A percentile compares a stretch with the other conserved stretches of the same genome.
These are phyloP conservation scores for Neopelma chrysocephalum DNA, from an alignment of 2,797 vertebrate genomes.

Conservation along the genomic window DNA sequence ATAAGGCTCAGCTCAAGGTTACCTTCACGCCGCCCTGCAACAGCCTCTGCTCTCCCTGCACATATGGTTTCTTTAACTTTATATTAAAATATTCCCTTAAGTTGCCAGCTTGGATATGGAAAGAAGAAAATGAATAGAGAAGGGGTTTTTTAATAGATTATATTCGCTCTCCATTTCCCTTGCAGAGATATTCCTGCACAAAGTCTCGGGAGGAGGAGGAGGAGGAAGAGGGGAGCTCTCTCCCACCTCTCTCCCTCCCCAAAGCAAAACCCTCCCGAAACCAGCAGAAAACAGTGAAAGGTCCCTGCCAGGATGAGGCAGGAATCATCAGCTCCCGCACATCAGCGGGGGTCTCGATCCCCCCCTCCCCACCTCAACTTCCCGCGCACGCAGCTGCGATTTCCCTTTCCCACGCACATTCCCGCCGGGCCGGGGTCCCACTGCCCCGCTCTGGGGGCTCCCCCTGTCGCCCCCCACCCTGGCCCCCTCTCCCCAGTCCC, in stretches of 20 bases:
- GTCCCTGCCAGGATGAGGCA: not conserved
- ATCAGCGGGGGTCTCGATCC: not conserved
- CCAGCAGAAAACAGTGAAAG: not conserved
- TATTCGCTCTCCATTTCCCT: not conserved
- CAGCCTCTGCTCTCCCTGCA: not conserved
- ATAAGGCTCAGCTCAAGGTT: slow-evolving; percentile 20
- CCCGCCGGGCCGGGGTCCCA: not conserved
- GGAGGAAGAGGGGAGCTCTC: not conserved
- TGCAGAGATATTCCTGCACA: not conserved
- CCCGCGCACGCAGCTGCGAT: not conserved
- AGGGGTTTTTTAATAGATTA: not conserved
- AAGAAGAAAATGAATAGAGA: not conserved
- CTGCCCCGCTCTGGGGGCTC: not conserved
- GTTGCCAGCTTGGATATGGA: not conserved
- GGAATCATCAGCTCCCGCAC: not conserved
- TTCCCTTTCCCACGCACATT: not conserved
- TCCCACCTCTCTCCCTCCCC: not conserved
- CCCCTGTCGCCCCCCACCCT: not conserved
- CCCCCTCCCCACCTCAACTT: not conserved
- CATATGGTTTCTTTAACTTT: not conserved
- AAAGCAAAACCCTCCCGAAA: not conserved
- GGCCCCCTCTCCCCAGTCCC: not conserved
- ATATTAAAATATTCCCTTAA: not conserved
- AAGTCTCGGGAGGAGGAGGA: not conserved
- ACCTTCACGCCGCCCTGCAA: not conserved